Conservation (phyloP, 2,113 vertebrate genomes). For the Podocnemis expansa region DNA sequence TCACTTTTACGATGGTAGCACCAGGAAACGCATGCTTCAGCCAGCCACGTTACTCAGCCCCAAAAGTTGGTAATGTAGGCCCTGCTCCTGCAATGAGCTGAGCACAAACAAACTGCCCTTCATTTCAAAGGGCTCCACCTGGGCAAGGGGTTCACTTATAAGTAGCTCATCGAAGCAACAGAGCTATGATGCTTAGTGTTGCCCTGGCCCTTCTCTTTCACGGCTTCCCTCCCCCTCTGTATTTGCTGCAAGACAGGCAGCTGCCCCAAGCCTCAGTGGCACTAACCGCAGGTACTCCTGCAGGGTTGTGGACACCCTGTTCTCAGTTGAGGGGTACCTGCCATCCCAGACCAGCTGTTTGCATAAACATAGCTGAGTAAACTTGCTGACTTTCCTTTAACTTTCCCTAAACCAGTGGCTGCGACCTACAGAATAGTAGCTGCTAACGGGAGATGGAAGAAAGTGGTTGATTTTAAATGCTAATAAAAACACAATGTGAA, state of each 20-base stretch:
- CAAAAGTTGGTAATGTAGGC: not conserved
- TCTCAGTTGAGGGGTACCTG: not conserved
- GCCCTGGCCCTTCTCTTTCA: not conserved
- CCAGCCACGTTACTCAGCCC: not conserved
- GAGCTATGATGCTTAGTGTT: accelerated
- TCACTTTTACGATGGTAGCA: not conserved
- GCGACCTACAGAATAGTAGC: not conserved
- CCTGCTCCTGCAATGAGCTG: accelerated
- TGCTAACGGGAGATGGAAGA: not conserved
- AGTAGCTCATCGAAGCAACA: not conserved
- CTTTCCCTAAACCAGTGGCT: not conserved
- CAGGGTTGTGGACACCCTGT: not conserved
- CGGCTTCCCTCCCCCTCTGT: accelerated
- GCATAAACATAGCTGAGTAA: not conserved
- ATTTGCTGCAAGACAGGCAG: not conserved
- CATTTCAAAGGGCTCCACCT: not conserved
- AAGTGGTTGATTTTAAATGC: not conserved
- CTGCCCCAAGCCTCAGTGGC: not conserved
- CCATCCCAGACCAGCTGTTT: not conserved
- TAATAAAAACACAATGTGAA: not conserved
- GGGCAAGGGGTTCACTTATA: not conserved
- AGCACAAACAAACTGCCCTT: not conserved
- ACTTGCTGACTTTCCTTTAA: not conserved
- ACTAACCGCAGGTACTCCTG: accelerated
- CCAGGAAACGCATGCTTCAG: not conserved